Percentiles rank a stretch among this genome's conserved stretches.
Evolutionary conservation across 2,888 invertebrate genomes (phyloP).

Genomic region (Temnothorax unifasciatus): DNA sequence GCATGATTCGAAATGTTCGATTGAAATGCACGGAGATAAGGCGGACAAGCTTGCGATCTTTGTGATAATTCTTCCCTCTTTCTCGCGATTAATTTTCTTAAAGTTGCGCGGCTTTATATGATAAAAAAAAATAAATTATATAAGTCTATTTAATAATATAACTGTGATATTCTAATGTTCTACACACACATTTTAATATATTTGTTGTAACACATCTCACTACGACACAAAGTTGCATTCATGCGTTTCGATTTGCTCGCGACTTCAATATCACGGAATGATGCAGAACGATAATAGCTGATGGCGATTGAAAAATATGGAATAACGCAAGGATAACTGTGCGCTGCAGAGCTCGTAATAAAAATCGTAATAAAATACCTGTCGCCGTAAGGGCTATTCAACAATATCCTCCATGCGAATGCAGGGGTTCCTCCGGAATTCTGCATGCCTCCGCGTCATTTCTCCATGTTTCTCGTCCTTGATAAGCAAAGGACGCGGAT

Average conservation of each 20-base stretch:
- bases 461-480: constrained; percentile 56
- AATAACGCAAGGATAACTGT: constrained; percentile 46
- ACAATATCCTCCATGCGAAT: constrained; percentile 51
- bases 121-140: background rate
- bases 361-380: constrained; percentile 62
- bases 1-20: constrained; percentile 64
- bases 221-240: background rate
- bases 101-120: background rate
- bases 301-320: constrained; percentile 60
- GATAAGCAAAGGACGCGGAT: constrained; percentile 62
- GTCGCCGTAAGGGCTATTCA: constrained; percentile 58
- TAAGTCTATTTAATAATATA: background rate
- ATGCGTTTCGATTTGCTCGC: background rate
- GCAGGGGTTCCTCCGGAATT: background rate
- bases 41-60: background rate
- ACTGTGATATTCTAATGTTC: background rate
- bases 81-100: background rate
- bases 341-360: constrained; percentile 34
- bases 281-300: background rate
- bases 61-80: background rate
- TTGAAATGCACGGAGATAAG: constrained; percentile 62
- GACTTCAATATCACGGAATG: background rate
- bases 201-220: background rate
- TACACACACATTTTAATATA: background rate
- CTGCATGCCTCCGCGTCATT: background rate